Base-by-base conservation (phyloP, 2,888 invertebrate genomes). In the Plagiodera versicolora region DNA sequence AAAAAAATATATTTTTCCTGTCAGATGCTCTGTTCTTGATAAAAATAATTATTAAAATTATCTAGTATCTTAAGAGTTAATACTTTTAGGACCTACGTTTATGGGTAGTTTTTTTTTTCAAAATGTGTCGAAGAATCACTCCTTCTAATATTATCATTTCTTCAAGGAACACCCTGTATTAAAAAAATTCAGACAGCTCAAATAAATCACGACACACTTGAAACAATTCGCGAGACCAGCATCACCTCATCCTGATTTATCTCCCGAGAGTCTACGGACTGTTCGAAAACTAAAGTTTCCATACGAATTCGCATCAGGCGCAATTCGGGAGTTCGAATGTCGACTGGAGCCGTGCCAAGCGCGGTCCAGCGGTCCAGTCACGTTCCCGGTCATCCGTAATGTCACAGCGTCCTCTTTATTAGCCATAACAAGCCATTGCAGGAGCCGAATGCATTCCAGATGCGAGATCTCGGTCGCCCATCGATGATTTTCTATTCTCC, bases 371-470 rank as follows among this genome's bases (percentile, higher is more conserved):
- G 60, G 64, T 64, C 62, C 66, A 67, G 74, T 70, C 75, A 75
- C 75, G 75, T 74, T 69, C 68, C 63, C 67, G 71, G 73, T 71
- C 74, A 72, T 74, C 74, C 70, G 72, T 70, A 72, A 75, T 71
- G 74, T 74, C 74, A 70, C 70, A 66, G 65, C 69, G 72, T 72
- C 70, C 74, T 72, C 74, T 75, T 75, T 76, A 76, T 75, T 75
- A 74, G 74, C 74, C 72, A 74, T 75, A 75, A 75, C 75, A 73
- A 74, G 73, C 71, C 67, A 66, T 73, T 71, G 58, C 67, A 61
- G 67, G 69, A 62, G 70, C 72, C 71, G 69, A 73, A 74, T 72
- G 74, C 73, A 74, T 73, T 72, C 72, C 72, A 72, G 71, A 73
- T 71, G 73, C 67, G 71, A 61, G 61, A 64, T 58, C 58, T 58